phyloP scores from a whole-genome alignment of 2,113 vertebrate species.

The Condylura cristata region DNA sequence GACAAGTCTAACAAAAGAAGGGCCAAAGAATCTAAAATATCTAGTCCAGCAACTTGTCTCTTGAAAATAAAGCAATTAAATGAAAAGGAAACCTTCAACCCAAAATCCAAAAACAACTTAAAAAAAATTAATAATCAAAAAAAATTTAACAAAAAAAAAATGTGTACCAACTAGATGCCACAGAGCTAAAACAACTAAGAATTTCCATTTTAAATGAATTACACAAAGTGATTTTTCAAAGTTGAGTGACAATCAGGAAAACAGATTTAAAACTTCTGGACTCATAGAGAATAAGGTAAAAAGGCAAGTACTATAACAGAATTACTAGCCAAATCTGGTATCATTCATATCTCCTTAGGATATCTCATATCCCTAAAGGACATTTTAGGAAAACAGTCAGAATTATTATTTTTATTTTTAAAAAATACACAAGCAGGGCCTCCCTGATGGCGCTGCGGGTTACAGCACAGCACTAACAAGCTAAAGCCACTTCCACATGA shows the following conservation, averaged over 20 bases:
- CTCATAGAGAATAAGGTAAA: background rate
- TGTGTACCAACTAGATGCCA: background rate
- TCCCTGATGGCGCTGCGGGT: too few species aligned
- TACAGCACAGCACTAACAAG: too few species aligned
- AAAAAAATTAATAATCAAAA: background rate
- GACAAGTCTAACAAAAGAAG: slow-evolving; percentile 52
- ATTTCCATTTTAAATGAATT: background rate
- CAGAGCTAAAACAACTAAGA: background rate
- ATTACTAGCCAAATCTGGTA: background rate
- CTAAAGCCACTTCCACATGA: too few species aligned
- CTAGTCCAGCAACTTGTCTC: background rate
- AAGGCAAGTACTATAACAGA: background rate
- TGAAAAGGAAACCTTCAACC: background rate
- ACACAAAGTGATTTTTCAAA: background rate
- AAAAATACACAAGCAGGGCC: slow-evolving; percentile 15
- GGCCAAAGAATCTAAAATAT: background rate
- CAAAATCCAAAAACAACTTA: background rate
- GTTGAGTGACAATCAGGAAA: background rate
- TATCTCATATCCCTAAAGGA: background rate
- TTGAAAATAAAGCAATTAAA: slow-evolving; percentile 27
- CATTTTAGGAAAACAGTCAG: background rate
- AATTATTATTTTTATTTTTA: slow-evolving; percentile 8
- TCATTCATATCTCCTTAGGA: background rate
- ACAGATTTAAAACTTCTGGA: background rate
- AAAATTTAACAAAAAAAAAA: slow-evolving; percentile 26